Conservation (phyloP, 2,888 invertebrate species). For the Heliconius cydno region DNA sequence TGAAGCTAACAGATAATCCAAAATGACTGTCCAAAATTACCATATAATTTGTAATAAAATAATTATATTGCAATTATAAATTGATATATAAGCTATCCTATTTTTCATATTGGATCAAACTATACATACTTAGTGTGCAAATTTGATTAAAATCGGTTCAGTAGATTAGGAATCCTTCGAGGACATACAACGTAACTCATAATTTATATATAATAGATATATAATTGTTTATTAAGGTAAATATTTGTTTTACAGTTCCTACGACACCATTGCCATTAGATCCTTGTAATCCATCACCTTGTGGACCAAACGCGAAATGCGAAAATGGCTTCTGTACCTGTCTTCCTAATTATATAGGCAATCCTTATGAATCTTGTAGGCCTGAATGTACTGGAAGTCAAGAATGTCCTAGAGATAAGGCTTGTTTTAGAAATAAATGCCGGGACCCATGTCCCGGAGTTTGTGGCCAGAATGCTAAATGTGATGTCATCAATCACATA, state of each 20-base stretch:
- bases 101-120: too few relatives aligned
- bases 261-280: slow-evolving; percentile 73
- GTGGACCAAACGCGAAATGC: slow-evolving; percentile 89
- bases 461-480: slow-evolving; percentile 89
- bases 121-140: too few relatives aligned
- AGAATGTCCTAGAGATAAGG: slow-evolving; percentile 87
- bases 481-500: slow-evolving; percentile 89
- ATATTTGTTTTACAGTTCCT: slow-evolving; percentile 59
- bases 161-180: too few relatives aligned
- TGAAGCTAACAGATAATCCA: too few relatives aligned
- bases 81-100: too few relatives aligned
- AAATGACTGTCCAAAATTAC: too few relatives aligned
- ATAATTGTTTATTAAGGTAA: neutral
- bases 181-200: too few relatives aligned
- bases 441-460: slow-evolving; percentile 89
- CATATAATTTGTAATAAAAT: too few relatives aligned
- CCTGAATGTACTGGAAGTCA: slow-evolving; percentile 89
- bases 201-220: too few relatives aligned
- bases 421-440: slow-evolving; percentile 89
- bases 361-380: slow-evolving; percentile 87
- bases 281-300: slow-evolving; percentile 88
- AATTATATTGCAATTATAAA: too few relatives aligned
- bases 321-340: slow-evolving; percentile 87
- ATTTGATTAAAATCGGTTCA: too few relatives aligned
- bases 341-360: slow-evolving; percentile 86